Evolutionary conservation across 1,140 invertebrate species (phyloP).

Genomic region (Chelonus insularis): DNA sequence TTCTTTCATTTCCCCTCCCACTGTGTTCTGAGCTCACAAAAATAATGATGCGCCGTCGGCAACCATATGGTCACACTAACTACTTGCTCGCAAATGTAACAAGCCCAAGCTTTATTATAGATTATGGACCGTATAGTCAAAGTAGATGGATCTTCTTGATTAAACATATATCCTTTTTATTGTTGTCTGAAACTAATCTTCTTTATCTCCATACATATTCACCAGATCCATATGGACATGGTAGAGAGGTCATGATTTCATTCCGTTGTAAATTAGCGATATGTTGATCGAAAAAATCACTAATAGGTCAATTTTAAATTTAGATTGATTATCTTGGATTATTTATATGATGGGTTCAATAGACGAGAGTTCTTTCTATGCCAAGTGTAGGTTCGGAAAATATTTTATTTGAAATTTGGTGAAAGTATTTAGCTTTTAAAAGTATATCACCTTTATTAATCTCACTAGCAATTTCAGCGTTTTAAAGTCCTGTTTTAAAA

Average conservation of each 20-base stretch:
- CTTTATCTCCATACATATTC: neutral
- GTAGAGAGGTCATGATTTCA: no score
- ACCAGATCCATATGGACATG: slow-evolving; percentile 15
- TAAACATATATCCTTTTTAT: neutral
- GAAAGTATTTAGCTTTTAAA: no score
- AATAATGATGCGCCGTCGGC: slow-evolving; percentile 54
- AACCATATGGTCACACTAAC: slow-evolving; percentile 54
- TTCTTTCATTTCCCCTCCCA: slow-evolving; percentile 4
- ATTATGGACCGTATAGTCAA: neutral
- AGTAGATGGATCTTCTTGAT: neutral
- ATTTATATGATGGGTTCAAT: no score
- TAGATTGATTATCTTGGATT: neutral
- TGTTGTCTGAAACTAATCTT: slow-evolving; percentile 8
- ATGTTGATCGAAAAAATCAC: no score
- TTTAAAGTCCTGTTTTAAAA: no score
- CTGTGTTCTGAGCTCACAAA: slow-evolving; percentile 29
- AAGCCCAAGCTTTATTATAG: neutral
- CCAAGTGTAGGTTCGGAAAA: no score
- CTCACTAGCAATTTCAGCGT: no score
- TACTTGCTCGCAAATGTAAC: slow-evolving; percentile 18
- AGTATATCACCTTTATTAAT: no score
- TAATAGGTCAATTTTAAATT: no score
- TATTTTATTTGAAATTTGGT: no score
- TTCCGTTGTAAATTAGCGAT: no score
- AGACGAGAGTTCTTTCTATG: no score